phyloP scores from a whole-genome alignment of 2,113 vertebrate species.

The Condylura cristata region DNA sequence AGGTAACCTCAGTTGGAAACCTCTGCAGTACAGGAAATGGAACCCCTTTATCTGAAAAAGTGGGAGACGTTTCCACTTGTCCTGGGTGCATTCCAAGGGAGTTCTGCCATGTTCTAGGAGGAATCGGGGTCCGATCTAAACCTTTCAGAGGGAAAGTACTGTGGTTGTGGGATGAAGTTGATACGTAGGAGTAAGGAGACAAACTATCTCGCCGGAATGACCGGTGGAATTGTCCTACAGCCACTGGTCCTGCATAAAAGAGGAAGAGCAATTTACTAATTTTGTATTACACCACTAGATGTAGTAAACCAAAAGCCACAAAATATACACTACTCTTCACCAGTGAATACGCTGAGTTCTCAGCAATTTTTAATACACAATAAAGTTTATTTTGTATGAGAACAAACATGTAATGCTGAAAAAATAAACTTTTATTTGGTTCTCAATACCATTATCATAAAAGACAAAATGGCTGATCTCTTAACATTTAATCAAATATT shows the following conservation, averaged over 20 bases:
- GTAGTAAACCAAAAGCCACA: not conserved
- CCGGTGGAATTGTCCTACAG: conserved; percentile 77
- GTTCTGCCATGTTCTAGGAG: conserved; percentile 82
- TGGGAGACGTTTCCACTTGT: conserved; percentile 76
- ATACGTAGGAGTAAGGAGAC: conserved; percentile 79
- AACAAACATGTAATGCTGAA: not conserved
- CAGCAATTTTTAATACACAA: conserved; percentile 47
- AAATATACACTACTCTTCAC: not conserved
- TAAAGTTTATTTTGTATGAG: conserved; percentile 40
- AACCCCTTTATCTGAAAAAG: conserved; percentile 81
- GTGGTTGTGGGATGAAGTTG: conserved; percentile 76
- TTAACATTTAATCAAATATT: conserved; percentile 35
- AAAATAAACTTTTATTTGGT: conserved; percentile 33
- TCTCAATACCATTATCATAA: not conserved
- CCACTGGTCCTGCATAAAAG: conserved; percentile 78
- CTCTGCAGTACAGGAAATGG: conserved; percentile 78
- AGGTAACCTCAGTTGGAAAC: conserved; percentile 77
- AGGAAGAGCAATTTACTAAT: conserved; percentile 62
- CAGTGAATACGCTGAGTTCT: not conserved
- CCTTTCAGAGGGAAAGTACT: conserved; percentile 69
- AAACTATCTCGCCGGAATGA: conserved; percentile 76
- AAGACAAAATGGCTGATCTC: conserved; percentile 25
- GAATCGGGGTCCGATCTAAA: conserved; percentile 82
- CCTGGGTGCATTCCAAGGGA: conserved; percentile 82
- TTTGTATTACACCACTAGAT: not conserved